These are phyloP conservation scores for Carassius auratus DNA, from an alignment of 2,113 vertebrate species.

Conservation along the genomic window DNA sequence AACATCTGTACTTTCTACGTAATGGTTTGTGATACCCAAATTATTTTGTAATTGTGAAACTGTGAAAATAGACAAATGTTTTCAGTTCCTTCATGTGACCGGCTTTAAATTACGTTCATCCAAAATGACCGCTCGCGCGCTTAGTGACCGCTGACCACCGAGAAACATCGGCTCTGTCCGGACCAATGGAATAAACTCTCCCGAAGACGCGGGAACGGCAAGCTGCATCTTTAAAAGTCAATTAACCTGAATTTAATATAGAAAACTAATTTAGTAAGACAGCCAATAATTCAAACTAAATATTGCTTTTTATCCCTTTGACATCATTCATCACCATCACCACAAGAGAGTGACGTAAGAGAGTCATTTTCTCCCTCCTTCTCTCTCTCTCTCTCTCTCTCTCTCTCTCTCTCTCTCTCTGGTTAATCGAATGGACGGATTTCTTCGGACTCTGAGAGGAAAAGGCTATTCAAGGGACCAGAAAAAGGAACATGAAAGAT, in stretches of 20 bases:
- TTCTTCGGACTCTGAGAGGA: background rate
- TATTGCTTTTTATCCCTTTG: background rate
- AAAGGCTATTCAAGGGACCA: background rate
- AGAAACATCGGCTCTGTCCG: no score
- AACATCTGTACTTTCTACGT: no score
- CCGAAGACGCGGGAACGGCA: no score
- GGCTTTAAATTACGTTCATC: no score
- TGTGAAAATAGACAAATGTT: no score
- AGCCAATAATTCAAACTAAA: background rate
- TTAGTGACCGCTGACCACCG: no score
- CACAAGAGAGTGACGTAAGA: no score
- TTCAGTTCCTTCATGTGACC: no score
- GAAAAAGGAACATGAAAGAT: background rate
- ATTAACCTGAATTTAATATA: background rate
- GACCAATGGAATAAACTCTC: no score
- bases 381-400: conserved; percentile 31
- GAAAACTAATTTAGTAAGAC: background rate
- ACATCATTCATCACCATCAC: background rate
- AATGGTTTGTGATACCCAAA: no score
- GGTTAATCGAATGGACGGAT: background rate
- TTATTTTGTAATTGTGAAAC: no score
- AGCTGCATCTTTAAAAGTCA: background rate
- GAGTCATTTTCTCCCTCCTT: background rate
- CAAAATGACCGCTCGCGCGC: no score
- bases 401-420: background rate